phyloP scores from a whole-genome alignment of 2,888 invertebrate species.

The Agrochola lychnidis region DNA sequence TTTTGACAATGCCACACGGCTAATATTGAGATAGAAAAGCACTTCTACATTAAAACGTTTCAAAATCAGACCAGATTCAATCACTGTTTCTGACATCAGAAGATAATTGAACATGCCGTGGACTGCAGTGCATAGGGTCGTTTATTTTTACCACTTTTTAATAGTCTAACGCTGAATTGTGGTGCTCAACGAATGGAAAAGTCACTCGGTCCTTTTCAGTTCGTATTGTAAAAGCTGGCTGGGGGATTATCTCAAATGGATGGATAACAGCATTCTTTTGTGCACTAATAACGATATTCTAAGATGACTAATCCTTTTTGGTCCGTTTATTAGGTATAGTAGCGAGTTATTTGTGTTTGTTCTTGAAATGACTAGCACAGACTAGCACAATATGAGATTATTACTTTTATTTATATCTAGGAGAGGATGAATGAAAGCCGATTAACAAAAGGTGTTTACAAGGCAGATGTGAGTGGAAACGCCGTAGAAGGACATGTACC shows the following conservation, averaged over 20 bases:
- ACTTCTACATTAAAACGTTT: not conserved
- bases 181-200: slow-evolving; percentile 20
- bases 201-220: slow-evolving; percentile 15
- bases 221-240: slow-evolving; percentile 23
- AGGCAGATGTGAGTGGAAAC: not conserved
- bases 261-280: slow-evolving; percentile 12
- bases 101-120: slow-evolving; percentile 19
- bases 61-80: not conserved
- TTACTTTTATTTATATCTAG: not conserved
- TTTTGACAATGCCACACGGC: not conserved
- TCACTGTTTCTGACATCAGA: not conserved
- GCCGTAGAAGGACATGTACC: not conserved
- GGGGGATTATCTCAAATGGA: slow-evolving; percentile 29
- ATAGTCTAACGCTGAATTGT: slow-evolving; percentile 9
- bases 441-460: not conserved
- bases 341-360: not conserved
- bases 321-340: not conserved
- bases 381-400: not conserved
- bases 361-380: not conserved
- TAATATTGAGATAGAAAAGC: not conserved
- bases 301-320: slow-evolving; percentile 3
- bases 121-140: slow-evolving; percentile 1
- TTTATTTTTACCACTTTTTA: slow-evolving; percentile 24
- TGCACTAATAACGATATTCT: slow-evolving; percentile 11
- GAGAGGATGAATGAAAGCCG: not conserved